These are phyloP conservation scores for Poecile atricapillus DNA, from an alignment of 2,113 vertebrate genomes.

Conservation along the genomic window DNA sequence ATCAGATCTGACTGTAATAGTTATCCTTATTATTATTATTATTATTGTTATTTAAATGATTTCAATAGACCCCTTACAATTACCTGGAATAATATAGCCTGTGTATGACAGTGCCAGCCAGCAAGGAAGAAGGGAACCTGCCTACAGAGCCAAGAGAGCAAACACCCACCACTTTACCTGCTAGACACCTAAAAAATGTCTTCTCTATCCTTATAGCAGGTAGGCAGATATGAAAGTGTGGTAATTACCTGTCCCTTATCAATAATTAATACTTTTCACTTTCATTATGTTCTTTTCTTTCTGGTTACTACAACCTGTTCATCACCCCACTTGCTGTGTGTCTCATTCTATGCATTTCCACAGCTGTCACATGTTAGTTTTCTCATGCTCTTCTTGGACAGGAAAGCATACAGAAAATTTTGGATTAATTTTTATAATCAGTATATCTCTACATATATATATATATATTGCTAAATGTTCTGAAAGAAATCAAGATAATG, in stretches of 20 bases:
- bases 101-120: not conserved
- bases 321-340: not conserved
- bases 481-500: not conserved
- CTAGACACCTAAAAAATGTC: not conserved
- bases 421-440: not conserved
- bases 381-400: not conserved
- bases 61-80: not conserved
- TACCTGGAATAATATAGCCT: not conserved
- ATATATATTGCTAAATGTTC: not conserved
- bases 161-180: not conserved
- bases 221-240: constrained; percentile 22
- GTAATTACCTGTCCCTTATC: constrained; percentile 39
- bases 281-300: not conserved
- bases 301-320: not conserved
- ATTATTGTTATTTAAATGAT: not conserved
- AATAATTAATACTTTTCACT: constrained; percentile 50
- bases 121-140: not conserved
- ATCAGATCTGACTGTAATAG: not conserved
- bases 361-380: not conserved
- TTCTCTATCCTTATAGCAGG: constrained; percentile 11
- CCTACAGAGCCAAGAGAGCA: not conserved
- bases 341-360: not conserved
- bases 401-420: not conserved
- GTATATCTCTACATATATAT: not conserved
- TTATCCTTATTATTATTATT: not conserved